Evolutionary conservation across 1,140 invertebrate species (phyloP).

Genomic region (Achatina immaculata): DNA sequence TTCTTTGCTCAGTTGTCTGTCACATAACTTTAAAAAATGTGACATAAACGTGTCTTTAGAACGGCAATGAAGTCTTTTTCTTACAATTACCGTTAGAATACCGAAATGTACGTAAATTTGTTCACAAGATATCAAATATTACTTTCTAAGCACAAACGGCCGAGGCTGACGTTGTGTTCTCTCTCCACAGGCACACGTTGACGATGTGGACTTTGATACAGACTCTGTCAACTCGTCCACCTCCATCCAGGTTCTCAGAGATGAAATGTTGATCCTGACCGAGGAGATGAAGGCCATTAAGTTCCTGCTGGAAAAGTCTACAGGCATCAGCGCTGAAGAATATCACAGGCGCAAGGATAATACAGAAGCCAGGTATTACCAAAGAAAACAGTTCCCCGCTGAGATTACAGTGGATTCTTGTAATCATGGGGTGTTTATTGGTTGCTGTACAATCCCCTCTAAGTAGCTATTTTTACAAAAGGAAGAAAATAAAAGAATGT

Average conservation of each 20-base stretch:
- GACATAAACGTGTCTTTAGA: too few species aligned
- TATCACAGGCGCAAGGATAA: slow-evolving; percentile 26
- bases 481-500: neutral
- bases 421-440: neutral
- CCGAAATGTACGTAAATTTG: too few species aligned
- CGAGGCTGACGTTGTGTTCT: too few species aligned
- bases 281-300: slow-evolving; percentile 42
- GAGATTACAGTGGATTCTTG: neutral
- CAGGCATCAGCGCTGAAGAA: slow-evolving; percentile 40
- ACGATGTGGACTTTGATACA: slow-evolving; percentile 20
- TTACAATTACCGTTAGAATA: too few species aligned
- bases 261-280: slow-evolving; percentile 34
- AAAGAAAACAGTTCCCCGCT: neutral
- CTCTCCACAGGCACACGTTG: too few species aligned
- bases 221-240: slow-evolving; percentile 34
- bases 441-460: neutral
- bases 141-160: too few species aligned
- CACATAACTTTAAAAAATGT: too few species aligned
- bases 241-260: slow-evolving; percentile 33
- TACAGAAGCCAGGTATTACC: neutral
- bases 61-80: too few species aligned
- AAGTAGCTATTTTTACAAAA: slow-evolving; percentile 12
- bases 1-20: too few species aligned
- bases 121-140: too few species aligned
- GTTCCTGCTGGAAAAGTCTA: slow-evolving; percentile 38